phyloP scores from a whole-genome alignment of 1,140 invertebrate species.

The Adoxophyes honmai region DNA sequence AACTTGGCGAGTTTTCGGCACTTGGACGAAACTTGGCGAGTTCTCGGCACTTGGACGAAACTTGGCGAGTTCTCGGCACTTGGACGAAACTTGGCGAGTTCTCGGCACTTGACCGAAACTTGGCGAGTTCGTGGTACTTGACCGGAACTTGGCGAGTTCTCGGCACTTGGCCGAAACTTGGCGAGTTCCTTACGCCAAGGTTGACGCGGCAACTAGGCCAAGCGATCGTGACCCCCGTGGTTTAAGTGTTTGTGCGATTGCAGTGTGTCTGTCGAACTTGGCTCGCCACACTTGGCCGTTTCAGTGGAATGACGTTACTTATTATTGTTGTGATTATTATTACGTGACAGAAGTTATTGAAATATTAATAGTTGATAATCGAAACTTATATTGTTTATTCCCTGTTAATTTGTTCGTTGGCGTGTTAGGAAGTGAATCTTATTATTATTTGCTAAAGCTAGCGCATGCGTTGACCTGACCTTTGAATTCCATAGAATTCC shows the following conservation, averaged over 20 bases:
- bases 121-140: too few relatives aligned
- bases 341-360: background rate
- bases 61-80: background rate
- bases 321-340: conserved; percentile 11
- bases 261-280: background rate
- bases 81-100: too few relatives aligned
- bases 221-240: background rate
- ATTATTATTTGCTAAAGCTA: too few relatives aligned
- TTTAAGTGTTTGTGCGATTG: background rate
- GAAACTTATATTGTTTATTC: conserved; percentile 3
- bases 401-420: conserved; percentile 1
- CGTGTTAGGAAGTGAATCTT: too few relatives aligned
- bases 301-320: background rate
- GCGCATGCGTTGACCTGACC: too few relatives aligned
- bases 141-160: too few relatives aligned
- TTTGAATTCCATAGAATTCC: too few relatives aligned
- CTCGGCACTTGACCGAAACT: too few relatives aligned
- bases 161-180: too few relatives aligned
- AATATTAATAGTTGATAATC: conserved; percentile 1
- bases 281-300: background rate
- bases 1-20: background rate
- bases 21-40: background rate
- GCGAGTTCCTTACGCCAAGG: too few relatives aligned
- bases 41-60: background rate
- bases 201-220: too few relatives aligned